Conservation (phyloP, 2,113 vertebrate genomes). For the Spilogale gracilis region DNA sequence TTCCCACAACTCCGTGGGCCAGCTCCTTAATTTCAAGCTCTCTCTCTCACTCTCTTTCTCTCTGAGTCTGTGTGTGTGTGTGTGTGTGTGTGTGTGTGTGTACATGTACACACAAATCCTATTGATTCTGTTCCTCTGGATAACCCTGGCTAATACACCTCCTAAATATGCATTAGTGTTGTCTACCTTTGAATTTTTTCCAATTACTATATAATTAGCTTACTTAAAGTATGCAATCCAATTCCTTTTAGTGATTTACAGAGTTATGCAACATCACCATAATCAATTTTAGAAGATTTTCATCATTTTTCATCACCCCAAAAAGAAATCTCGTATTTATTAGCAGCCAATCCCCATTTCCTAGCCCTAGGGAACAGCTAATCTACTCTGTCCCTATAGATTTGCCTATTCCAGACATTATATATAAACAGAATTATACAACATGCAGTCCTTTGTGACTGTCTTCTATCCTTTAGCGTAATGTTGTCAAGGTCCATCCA, state of each 20-base stretch:
- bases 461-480: neutral
- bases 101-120: fast-evolving
- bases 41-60: neutral
- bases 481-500: neutral
- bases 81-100: neutral
- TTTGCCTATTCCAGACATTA: neutral
- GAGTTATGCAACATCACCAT: neutral
- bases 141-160: neutral
- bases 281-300: neutral
- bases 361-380: neutral
- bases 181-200: neutral
- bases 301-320: neutral
- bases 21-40: neutral
- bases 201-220: neutral
- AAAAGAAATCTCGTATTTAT: neutral
- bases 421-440: neutral
- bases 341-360: neutral
- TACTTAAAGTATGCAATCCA: neutral
- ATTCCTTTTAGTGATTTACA: neutral
- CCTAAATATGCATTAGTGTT: neutral
- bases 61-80: neutral
- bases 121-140: neutral
- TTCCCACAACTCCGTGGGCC: neutral
- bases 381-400: neutral
- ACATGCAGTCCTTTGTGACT: neutral